Conservation (phyloP, 2,113 vertebrate genomes). For the Emberiza fucata region DNA sequence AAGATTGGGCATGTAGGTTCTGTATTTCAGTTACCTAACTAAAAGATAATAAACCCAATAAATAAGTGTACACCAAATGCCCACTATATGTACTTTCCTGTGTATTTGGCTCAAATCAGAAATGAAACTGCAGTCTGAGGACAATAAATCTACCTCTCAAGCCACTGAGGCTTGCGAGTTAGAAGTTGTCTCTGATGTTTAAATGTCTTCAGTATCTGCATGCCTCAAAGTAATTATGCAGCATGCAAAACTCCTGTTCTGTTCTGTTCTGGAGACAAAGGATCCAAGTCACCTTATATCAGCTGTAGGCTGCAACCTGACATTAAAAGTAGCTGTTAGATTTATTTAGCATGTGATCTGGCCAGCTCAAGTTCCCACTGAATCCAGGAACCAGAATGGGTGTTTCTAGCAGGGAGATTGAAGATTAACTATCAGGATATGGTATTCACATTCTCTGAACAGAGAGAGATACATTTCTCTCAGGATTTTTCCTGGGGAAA, state of each 20-base stretch:
- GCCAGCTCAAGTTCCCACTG: not conserved
- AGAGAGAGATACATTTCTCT: too few relatives aligned
- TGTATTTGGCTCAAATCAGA: not conserved
- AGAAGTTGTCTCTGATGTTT: not conserved
- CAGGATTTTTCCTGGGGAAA: too few relatives aligned
- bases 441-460: too few relatives aligned
- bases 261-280: not conserved
- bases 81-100: not conserved
- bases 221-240: not conserved
- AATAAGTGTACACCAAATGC: not conserved
- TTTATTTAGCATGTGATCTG: not conserved
- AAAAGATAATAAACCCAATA: not conserved
- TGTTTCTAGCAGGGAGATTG: accelerated
- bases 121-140: not conserved
- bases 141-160: not conserved
- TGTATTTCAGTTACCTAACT: not conserved
- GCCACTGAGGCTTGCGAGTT: not conserved
- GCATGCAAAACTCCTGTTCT: not conserved
- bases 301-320: not conserved
- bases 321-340: not conserved
- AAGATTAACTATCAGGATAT: not conserved
- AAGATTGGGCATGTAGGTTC: not conserved
- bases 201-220: not conserved
- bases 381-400: not conserved
- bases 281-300: not conserved